Percentiles rank a stretch among this genome's conserved stretches.
Conservation (phyloP, 2,888 invertebrate species). For the Andrena chrysosceles region DNA sequence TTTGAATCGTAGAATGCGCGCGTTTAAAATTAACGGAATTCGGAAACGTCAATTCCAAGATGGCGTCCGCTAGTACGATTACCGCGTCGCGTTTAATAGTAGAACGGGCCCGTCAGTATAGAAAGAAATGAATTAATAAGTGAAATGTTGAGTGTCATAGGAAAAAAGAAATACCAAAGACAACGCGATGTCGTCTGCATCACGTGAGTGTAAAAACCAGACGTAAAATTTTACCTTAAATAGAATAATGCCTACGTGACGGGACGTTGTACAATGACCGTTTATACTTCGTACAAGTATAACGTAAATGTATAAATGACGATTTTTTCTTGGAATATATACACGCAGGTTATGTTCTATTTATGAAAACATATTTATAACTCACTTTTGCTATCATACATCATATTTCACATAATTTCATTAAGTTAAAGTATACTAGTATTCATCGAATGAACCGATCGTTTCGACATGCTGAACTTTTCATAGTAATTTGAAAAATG, state of each 20-base stretch:
- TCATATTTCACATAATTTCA: not conserved
- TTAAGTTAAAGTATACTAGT: not conserved
- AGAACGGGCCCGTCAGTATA: not conserved
- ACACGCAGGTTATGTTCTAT: conserved; percentile 14
- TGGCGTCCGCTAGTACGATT: not conserved
- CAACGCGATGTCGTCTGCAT: not conserved
- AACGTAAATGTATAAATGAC: not conserved
- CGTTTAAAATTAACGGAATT: not conserved
- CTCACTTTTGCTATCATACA: conserved; percentile 1
- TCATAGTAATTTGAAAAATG: not conserved
- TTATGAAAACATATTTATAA: conserved; percentile 19
- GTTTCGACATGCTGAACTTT: not conserved
- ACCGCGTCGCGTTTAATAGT: not conserved
- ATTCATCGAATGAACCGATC: not conserved
- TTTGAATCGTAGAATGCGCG: not conserved
- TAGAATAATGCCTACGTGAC: not conserved
- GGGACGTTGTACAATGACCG: not conserved
- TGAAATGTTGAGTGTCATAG: not conserved
- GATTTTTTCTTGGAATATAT: conserved; percentile 6
- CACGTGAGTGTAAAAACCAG: not conserved
- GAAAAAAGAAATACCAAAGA: not conserved
- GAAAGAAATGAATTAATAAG: not conserved
- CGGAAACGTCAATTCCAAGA: not conserved
- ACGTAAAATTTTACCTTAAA: conserved; percentile 7
- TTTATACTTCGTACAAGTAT: not conserved